Conservation (phyloP, 2,113 vertebrate species). For the Neoarius graeffei region DNA sequence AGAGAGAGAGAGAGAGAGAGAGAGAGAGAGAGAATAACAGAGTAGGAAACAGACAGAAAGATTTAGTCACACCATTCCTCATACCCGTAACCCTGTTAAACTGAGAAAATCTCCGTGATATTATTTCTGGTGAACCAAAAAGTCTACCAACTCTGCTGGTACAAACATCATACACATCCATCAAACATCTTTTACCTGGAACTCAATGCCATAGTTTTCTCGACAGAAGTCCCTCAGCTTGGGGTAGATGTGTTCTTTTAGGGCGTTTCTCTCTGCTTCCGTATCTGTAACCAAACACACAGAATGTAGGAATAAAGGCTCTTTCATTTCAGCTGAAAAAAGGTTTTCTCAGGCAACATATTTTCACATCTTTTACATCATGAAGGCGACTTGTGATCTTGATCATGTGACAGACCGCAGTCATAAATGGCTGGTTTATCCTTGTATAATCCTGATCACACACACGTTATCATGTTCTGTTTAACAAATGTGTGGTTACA, state of each 20-base stretch:
- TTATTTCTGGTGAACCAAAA: neutral
- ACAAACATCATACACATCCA: neutral
- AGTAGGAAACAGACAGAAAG: neutral
- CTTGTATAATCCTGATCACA: neutral
- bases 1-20: neutral
- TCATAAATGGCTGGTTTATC: neutral
- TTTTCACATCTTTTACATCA: neutral
- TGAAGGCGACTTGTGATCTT: neutral
- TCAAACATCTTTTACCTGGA: slow-evolving; percentile 81
- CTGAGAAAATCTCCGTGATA: neutral
- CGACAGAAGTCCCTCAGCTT: slow-evolving; percentile 98
- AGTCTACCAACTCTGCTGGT: too few relatives aligned
- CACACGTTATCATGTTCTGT: neutral
- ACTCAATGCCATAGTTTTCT: slow-evolving; percentile 98
- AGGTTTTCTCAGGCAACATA: neutral
- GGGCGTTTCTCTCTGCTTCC: slow-evolving; percentile 89
- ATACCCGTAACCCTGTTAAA: neutral
- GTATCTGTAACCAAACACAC: slow-evolving; percentile 80
- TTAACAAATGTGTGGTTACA: slow-evolving; percentile 24
- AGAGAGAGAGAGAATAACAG: neutral
- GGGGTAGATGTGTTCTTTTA: slow-evolving; percentile 95
- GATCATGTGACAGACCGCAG: neutral
- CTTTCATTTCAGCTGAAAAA: neutral
- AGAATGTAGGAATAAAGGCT: slow-evolving; percentile 7
- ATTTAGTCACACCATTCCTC: slow-evolving; percentile 8